phyloP scores from a whole-genome alignment of 1,140 invertebrate species.

The Xylocopa sonorina region DNA sequence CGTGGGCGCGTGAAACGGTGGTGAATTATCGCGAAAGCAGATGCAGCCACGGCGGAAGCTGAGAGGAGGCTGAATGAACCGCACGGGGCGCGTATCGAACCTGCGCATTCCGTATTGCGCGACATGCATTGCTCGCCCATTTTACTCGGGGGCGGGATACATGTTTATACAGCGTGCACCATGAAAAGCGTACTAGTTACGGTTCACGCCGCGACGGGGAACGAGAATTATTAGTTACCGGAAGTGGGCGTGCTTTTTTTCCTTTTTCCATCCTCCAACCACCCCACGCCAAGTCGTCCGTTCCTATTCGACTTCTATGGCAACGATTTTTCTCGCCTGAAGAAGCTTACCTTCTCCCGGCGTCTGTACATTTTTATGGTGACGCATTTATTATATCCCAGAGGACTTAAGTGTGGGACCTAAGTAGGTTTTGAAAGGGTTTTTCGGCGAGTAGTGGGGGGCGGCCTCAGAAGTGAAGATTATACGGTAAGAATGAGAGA shows the following conservation, averaged over 20 bases:
- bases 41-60: slow-evolving; percentile 30
- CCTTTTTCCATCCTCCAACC: neutral
- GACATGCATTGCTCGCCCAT: slow-evolving; percentile 55
- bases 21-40: slow-evolving; percentile 39
- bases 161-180: slow-evolving; percentile 47
- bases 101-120: slow-evolving; percentile 52
- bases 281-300: too few species aligned
- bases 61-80: slow-evolving; percentile 50
- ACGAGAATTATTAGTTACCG: slow-evolving; percentile 31
- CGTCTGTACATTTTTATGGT: too few species aligned
- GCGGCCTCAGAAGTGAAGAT: too few species aligned
- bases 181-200: slow-evolving; percentile 32
- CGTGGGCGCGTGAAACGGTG: neutral
- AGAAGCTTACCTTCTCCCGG: too few species aligned
- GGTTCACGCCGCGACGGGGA: neutral
- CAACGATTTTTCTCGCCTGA: too few species aligned
- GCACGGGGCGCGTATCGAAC: slow-evolving; percentile 47
- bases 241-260: neutral
- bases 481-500: too few species aligned
- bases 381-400: too few species aligned
- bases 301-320: too few species aligned
- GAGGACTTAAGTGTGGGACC: too few species aligned
- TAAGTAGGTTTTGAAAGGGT: neutral
- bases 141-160: slow-evolving; percentile 37
- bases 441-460: neutral